Evolutionary conservation across 2,888 invertebrate species (phyloP).

Genomic region (Synanthedon formicaeformis): DNA sequence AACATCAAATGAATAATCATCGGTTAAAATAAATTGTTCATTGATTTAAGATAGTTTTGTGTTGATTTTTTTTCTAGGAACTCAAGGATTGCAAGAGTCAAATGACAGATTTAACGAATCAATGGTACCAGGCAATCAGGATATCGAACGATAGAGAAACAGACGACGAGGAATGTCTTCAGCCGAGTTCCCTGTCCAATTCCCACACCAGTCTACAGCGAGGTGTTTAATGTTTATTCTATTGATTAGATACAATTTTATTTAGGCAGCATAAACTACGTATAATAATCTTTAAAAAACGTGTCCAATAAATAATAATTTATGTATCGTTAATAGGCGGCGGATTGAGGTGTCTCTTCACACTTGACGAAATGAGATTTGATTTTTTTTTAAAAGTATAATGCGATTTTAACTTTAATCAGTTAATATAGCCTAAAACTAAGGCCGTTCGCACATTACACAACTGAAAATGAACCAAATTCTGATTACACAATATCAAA

Average conservation of each 20-base stretch:
- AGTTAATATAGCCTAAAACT: too few relatives aligned
- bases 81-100: conserved; percentile 95
- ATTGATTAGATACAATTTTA: background rate
- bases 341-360: too few relatives aligned
- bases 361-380: too few relatives aligned
- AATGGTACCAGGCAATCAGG: conserved; percentile 97
- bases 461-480: too few relatives aligned
- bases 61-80: conserved; percentile 71
- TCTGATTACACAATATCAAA: too few relatives aligned
- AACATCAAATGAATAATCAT: too few relatives aligned
- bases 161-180: conserved; percentile 73
- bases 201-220: conserved; percentile 50
- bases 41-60: too few relatives aligned
- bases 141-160: conserved; percentile 89
- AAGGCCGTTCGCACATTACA: too few relatives aligned
- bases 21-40: too few relatives aligned
- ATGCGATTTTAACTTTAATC: too few relatives aligned
- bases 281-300: background rate
- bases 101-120: conserved; percentile 95
- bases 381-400: too few relatives aligned
- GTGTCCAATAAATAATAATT: background rate
- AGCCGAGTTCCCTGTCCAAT: conserved; percentile 48
- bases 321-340: background rate
- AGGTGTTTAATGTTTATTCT: conserved; percentile 31
- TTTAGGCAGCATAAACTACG: background rate